Percentiles rank a stretch among this genome's conserved stretches.
phyloP scores from a whole-genome alignment of 2,797 vertebrate species.

The Nyctibius grandis region DNA sequence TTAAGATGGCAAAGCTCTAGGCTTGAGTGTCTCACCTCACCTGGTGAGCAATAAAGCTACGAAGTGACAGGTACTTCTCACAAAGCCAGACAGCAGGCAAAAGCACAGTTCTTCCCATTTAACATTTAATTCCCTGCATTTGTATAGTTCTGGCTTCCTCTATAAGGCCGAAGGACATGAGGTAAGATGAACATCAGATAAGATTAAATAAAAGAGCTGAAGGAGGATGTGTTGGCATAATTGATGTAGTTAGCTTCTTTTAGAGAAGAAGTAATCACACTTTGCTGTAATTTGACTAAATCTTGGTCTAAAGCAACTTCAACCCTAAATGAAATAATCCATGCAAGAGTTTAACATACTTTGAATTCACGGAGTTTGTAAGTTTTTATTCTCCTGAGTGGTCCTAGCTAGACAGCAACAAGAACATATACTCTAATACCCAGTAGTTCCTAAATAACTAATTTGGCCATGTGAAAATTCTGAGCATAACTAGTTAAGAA shows the following conservation, averaged over 20 bases:
- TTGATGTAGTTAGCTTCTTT: not conserved
- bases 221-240: not conserved
- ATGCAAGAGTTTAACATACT: not conserved
- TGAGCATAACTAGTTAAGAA: not conserved
- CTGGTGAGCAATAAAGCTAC: not conserved
- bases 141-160: not conserved
- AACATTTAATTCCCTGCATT: not conserved
- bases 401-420: not conserved
- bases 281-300: not conserved
- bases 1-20: not conserved
- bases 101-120: not conserved
- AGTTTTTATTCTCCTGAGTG: not conserved
- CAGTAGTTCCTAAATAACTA: not conserved
- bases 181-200: not conserved
- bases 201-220: not conserved
- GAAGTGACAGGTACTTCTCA: not conserved
- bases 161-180: not conserved
- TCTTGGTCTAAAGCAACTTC: not conserved
- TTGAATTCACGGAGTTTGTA: not conserved
- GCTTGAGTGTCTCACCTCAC: not conserved
- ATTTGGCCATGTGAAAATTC: not conserved
- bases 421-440: accelerated
- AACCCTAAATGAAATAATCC: not conserved
- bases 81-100: not conserved
- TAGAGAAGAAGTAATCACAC: not conserved